A percentile compares a stretch with the other conserved stretches of the same genome.
Conservation (phyloP, 2,888 invertebrate genomes). For the Chirona hameri region DNA sequence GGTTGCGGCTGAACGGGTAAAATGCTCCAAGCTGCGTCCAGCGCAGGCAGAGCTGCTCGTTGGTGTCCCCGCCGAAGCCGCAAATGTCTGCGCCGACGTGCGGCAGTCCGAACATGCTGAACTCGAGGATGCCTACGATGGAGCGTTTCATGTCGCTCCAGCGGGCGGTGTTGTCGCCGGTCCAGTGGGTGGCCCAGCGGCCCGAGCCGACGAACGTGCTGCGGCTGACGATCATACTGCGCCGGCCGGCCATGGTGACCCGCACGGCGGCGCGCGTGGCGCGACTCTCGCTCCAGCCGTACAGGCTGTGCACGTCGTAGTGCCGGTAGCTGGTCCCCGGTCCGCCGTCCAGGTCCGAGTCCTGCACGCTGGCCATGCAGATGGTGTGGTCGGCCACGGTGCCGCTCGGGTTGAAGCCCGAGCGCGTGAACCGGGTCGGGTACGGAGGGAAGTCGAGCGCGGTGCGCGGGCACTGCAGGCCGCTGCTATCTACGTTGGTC, state of each 20-base stretch:
- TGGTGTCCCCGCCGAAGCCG: constrained; percentile 49
- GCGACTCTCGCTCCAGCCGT: constrained; percentile 42
- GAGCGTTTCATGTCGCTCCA: constrained; percentile 36
- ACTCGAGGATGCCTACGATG: constrained; percentile 58
- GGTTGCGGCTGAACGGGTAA: constrained; percentile 46
- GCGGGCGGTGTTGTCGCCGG: constrained; percentile 58
- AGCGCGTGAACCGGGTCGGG: constrained; percentile 32
- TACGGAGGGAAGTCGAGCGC: constrained; percentile 66
- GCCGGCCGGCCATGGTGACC: constrained; percentile 31
- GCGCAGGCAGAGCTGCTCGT: constrained; percentile 49
- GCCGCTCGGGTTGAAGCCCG: background rate
- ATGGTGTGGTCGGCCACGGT: constrained; percentile 37
- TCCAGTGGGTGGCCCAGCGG: constrained; percentile 74
- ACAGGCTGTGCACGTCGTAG: constrained; percentile 45
- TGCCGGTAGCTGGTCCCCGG: constrained; percentile 35
- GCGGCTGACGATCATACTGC: constrained; percentile 38
- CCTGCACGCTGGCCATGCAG: constrained; percentile 36
- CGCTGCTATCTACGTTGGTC: constrained; percentile 33
- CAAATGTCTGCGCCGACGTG: constrained; percentile 67
- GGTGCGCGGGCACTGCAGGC: constrained; percentile 52
- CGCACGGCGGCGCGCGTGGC: constrained; percentile 38
- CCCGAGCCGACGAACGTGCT: constrained; percentile 41
- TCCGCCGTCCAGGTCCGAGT: constrained; percentile 40
- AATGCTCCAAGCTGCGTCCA: constrained; percentile 52
- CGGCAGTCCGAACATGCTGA: constrained; percentile 73